phyloP scores from a whole-genome alignment of 2,113 vertebrate species.

The Willisornis vidua region DNA sequence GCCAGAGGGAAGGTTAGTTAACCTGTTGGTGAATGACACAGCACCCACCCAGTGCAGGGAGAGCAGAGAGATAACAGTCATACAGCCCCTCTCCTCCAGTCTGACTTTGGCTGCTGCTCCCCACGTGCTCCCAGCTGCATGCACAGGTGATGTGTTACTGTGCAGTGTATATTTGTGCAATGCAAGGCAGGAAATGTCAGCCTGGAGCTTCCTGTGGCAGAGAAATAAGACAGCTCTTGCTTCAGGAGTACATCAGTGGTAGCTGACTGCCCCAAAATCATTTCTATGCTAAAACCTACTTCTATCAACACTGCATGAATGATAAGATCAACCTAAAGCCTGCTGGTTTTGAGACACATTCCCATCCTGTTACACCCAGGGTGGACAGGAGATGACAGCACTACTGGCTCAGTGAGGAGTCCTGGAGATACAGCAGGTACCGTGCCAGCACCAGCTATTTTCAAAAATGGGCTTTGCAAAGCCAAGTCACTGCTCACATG shows the following conservation, averaged over 20 bases:
- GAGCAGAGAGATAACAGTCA: not conserved
- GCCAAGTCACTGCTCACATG: not conserved
- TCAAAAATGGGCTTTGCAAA: not conserved
- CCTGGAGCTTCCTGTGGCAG: not conserved
- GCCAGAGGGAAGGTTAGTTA: not conserved
- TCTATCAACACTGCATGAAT: not conserved
- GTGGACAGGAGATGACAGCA: not conserved
- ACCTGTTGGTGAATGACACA: not conserved
- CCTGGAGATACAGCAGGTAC: not conserved
- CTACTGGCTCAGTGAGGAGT: not conserved
- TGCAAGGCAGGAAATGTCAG: not conserved
- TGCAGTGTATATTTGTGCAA: not conserved
- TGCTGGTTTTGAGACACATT: not conserved
- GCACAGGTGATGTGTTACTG: not conserved
- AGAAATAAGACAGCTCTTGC: not conserved
- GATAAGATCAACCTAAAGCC: not conserved
- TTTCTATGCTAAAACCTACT: not conserved
- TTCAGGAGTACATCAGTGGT: not conserved
- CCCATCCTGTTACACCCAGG: not conserved
- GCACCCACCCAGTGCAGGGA: not conserved
- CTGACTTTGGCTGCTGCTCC: not conserved
- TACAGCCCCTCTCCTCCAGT: rapidly evolving
- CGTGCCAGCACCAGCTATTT: not conserved
- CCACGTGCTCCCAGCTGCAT: rapidly evolving
- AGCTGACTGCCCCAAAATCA: not conserved